phyloP scores from a whole-genome alignment of 2,888 invertebrate genomes.

The Hermaeophaga mercurialis region DNA sequence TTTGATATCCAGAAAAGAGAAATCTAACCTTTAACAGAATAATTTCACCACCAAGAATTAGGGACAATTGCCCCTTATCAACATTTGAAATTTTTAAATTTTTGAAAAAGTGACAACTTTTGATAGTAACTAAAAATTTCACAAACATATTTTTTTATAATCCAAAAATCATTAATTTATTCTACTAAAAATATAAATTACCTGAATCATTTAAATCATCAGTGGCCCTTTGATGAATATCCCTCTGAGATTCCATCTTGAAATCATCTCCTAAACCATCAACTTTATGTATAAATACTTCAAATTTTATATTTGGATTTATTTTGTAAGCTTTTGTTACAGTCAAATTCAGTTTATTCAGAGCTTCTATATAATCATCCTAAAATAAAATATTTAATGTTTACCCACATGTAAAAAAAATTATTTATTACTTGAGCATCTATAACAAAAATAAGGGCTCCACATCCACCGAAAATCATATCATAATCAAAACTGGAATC shows the following conservation, averaged over 20 bases:
- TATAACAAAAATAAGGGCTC: constrained; percentile 97
- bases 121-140: too few species aligned
- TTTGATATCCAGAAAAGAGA: too few species aligned
- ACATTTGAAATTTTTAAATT: too few species aligned
- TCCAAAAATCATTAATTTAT: too few species aligned
- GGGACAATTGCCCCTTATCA: too few species aligned
- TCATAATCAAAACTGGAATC: constrained; percentile 96
- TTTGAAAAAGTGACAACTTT: too few species aligned
- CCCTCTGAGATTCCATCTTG: constrained; percentile 98
- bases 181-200: too few species aligned
- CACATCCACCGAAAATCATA: constrained; percentile 95
- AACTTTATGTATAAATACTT: constrained; percentile 99
- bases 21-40: too few species aligned
- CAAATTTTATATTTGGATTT: constrained; percentile 95
- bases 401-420: background rate
- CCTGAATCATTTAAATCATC: constrained; percentile 93
- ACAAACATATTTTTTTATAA: too few species aligned
- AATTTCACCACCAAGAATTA: too few species aligned
- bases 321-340: constrained; percentile 95
- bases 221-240: constrained; percentile 95
- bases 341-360: constrained; percentile 89
- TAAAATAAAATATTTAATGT: constrained; percentile 53
- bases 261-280: constrained; percentile 98
- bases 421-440: constrained; percentile 80
- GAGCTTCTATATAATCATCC: constrained; percentile 97